Conservation (phyloP, 2,797 vertebrate species). For the Leucoraja ocellata region DNA sequence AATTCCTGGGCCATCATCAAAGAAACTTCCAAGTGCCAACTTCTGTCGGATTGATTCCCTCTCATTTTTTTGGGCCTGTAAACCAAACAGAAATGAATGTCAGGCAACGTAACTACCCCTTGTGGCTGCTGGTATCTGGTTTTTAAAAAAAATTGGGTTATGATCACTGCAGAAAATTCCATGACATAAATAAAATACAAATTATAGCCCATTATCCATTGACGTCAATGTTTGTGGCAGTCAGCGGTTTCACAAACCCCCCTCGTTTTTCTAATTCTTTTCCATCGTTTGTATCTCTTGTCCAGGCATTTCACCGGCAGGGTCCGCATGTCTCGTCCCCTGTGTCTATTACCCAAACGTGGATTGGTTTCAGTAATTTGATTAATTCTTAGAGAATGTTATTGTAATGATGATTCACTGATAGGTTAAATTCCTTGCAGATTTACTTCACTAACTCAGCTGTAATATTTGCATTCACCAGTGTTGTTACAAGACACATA, state of each 20-base stretch:
- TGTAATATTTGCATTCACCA: background rate
- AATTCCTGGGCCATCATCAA: conserved; percentile 95
- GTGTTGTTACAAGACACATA: background rate
- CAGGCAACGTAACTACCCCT: background rate
- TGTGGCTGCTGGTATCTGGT: too few species aligned
- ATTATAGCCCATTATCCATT: background rate
- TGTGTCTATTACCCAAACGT: background rate
- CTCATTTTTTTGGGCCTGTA: conserved; percentile 97
- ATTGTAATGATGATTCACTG: background rate
- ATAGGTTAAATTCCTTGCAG: background rate
- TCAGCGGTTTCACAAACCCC: too few species aligned
- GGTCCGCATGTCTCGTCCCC: too few species aligned
- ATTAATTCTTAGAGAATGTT: background rate
- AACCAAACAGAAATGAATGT: conserved; percentile 35
- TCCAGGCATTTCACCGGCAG: background rate
- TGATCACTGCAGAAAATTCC: background rate
- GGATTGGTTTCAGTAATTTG: background rate
- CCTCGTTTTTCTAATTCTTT: background rate
- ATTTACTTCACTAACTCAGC: background rate
- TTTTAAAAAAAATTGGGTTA: background rate
- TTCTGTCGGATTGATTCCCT: conserved; percentile 97
- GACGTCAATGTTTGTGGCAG: too few species aligned
- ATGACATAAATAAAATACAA: background rate
- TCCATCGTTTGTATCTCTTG: background rate
- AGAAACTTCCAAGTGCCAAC: conserved; percentile 94